Evolutionary conservation across 2,888 invertebrate species (phyloP).

Genomic region (Volucella inanis): DNA sequence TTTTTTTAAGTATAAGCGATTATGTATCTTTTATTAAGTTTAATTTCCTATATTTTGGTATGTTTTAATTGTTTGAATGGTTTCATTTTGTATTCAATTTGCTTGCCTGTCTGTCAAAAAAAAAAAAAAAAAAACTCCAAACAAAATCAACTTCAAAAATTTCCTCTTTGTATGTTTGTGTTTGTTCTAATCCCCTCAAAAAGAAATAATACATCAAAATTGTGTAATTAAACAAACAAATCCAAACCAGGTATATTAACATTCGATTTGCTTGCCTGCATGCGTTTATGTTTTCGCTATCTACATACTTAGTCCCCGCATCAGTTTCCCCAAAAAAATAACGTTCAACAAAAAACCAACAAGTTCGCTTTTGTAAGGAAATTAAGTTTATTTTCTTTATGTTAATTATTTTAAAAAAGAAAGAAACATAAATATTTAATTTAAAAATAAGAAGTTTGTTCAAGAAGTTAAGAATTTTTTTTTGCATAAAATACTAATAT

Average conservation of each 20-base stretch:
- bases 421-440: conserved; percentile 19
- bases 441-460: conserved; percentile 34
- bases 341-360: too few species aligned
- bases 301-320: conserved; percentile 1
- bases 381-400: too few species aligned
- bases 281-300: conserved; percentile 52
- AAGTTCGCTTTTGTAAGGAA: too few species aligned
- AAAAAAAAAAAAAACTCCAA: not conserved
- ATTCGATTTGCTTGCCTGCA: conserved; percentile 60
- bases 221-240: conserved; percentile 19
- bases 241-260: conserved; percentile 12
- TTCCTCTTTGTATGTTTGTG: conserved; percentile 25
- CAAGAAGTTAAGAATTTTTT: not conserved
- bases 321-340: not conserved
- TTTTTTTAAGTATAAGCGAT: not conserved
- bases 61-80: conserved; percentile 7
- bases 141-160: not conserved
- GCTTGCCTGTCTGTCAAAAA: conserved; percentile 43
- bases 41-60: conserved; percentile 27
- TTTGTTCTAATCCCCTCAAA: conserved; percentile 5
- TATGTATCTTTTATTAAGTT: not conserved
- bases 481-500: conserved; percentile 21
- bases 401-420: not conserved
- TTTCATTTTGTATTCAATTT: not conserved
- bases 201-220: conserved; percentile 12